phyloP scores from a whole-genome alignment of 2,888 invertebrate genomes.

The Cremastinae sp. region DNA sequence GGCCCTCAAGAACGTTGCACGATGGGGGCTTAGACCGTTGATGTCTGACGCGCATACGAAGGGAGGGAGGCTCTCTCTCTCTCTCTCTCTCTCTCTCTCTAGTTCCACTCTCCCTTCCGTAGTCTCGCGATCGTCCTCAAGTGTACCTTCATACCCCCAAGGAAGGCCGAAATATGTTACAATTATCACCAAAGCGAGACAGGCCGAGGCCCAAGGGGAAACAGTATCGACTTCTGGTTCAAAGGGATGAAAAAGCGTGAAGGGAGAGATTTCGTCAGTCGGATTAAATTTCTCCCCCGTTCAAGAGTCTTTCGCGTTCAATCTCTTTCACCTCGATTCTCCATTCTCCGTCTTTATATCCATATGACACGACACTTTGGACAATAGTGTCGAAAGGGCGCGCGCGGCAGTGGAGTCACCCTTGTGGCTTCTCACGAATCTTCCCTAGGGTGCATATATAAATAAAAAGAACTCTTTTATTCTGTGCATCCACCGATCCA shows the following conservation, averaged over 20 bases:
- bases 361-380: constrained; percentile 66
- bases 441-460: constrained; percentile 50
- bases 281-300: constrained; percentile 43
- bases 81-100: constrained; percentile 5
- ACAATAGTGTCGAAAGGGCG: constrained; percentile 68
- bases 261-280: constrained; percentile 35
- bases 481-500: not conserved
- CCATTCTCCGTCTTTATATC: constrained; percentile 30
- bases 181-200: constrained; percentile 78
- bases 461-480: not conserved
- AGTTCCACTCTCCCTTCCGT: constrained; percentile 10
- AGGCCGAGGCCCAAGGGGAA: constrained; percentile 48
- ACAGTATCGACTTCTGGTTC: not conserved
- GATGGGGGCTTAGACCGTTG: constrained; percentile 38
- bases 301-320: constrained; percentile 14
- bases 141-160: constrained; percentile 58
- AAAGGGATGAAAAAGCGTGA: constrained; percentile 37
- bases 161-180: constrained; percentile 77
- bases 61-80: constrained; percentile 12
- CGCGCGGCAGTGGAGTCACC: constrained; percentile 49
- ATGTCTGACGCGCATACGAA: constrained; percentile 29
- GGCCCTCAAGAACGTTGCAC: constrained; percentile 66
- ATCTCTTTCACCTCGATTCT: constrained; percentile 21
- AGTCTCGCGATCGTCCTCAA: constrained; percentile 42
- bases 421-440: constrained; percentile 29